Evolutionary conservation across 2,888 invertebrate genomes (phyloP).

Genomic region (Papilio protenor): DNA sequence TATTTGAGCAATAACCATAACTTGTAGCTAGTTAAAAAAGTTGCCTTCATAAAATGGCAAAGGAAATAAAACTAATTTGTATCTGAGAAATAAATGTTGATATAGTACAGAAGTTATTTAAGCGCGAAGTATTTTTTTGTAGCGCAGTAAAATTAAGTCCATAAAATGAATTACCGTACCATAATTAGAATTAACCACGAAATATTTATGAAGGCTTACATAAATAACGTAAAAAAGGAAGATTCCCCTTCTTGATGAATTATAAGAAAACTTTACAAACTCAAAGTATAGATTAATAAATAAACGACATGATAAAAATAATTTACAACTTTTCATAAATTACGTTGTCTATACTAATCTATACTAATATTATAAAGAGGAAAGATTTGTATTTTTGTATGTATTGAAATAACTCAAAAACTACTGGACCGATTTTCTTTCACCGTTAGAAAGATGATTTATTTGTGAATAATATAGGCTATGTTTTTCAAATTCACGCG

Average conservation of each 20-base stretch:
- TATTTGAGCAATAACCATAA: too few relatives aligned
- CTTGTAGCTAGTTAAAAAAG: too few relatives aligned
- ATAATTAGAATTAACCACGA: slow-evolving; percentile 1
- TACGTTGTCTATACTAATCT: too few relatives aligned
- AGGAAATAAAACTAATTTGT: slow-evolving; percentile 18
- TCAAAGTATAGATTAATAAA: slow-evolving; percentile 6
- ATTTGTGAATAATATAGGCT: too few relatives aligned
- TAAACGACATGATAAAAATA: not conserved
- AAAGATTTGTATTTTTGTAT: too few relatives aligned
- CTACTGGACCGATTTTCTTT: too few relatives aligned
- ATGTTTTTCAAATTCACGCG: too few relatives aligned
- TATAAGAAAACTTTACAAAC: slow-evolving; percentile 1
- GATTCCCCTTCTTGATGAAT: slow-evolving; percentile 14
- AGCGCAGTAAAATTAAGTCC: slow-evolving; percentile 31
- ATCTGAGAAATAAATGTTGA: not conserved
- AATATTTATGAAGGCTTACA: not conserved
- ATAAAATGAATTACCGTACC: slow-evolving; percentile 27
- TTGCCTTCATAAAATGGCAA: too few relatives aligned
- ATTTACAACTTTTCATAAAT: not conserved
- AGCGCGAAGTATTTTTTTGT: slow-evolving; percentile 15
- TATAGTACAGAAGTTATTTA: slow-evolving; percentile 22
- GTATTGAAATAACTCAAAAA: too few relatives aligned
- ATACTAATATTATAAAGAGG: too few relatives aligned
- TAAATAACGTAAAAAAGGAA: slow-evolving; percentile 5
- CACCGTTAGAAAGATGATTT: too few relatives aligned